Base-by-base conservation (phyloP, 2,113 vertebrate genomes). In the Malurus elegans region DNA sequence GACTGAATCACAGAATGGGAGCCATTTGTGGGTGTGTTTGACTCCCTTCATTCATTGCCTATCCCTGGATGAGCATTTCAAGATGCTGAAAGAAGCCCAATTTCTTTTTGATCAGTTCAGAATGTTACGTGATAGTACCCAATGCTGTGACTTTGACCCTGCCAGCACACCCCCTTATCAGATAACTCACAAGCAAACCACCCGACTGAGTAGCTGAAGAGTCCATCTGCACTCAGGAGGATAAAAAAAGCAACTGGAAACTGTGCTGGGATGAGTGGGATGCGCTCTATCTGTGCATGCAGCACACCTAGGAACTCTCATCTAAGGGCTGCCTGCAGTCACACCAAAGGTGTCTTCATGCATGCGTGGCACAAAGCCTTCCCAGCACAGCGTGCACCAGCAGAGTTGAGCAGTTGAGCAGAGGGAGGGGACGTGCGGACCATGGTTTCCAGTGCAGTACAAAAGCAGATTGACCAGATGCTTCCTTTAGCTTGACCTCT, bases 401-500 rank as follows among this genome's bases (percentile, higher is more conserved):
- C 38, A 38, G 38, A 38, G 38, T 38, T 38, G 38, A 38, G 38
- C 38, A 38, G 38, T 38, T 38, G 38, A 38, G 38, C 42, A 29
- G 25, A 82, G 54, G 36, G 50, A 50, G 50, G 65, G 57, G 54
- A 72, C 0, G 0, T 31, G 56, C 79, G 44, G 57, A n/a, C 69
- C 62, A 8, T 3, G 8, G 40, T 28, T 89, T 70, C 40, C 20
- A 14, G 71, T 69, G 67, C 88, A 62, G 29, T 14, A 64, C 92
- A 70, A 88, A 93, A 97, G 32, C 92, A 83, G 71, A 70, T 80
- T 67, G 91, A 54, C 85, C 94, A 95, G 93, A 83, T 96, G 90
- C 85, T 97, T 96, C 93, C 94, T 95, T 95, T 80, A 74, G 80
- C 67, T 71, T 94, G 90, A 93, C 60, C 82, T 71, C 67, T 86